Evolutionary conservation across 30 jellyfish, hydroid and myxozoan species (phyloP).

Genomic region (Cassiopea andromeda): DNA sequence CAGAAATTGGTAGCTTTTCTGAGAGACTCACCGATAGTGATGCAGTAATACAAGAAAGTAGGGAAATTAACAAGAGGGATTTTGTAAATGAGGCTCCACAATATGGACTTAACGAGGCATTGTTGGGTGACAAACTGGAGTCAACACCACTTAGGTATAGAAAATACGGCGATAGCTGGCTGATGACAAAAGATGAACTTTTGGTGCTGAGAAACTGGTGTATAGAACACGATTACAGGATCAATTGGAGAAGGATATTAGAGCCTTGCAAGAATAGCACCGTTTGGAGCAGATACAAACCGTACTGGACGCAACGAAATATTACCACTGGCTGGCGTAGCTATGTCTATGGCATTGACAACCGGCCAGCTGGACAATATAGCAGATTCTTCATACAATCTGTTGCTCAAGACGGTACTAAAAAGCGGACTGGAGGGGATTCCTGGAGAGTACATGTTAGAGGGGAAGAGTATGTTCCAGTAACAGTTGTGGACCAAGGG

Average conservation of each 20-base stretch:
- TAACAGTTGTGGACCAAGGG: conserved; percentile 76
- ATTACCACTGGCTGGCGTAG: conserved; percentile 74
- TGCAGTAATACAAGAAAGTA: background rate
- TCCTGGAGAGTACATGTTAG: conserved; percentile 84
- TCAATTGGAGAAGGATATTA: conserved; percentile 66
- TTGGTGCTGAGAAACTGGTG: conserved; percentile 73
- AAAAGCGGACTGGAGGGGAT: conserved; percentile 85
- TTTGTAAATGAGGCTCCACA: background rate
- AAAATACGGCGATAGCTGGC: conserved; percentile 66
- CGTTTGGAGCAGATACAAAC: conserved; percentile 75
- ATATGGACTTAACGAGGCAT: background rate
- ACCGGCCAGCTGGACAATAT: conserved; percentile 88
- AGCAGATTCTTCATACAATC: conserved; percentile 82
- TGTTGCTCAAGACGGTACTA: conserved; percentile 66
- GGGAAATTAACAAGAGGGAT: background rate
- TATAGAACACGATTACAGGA: conserved; percentile 72
- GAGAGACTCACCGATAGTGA: conserved; percentile 14
- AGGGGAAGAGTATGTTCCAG: conserved; percentile 93
- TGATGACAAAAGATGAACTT: conserved; percentile 57
- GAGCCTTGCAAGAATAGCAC: conserved; percentile 69
- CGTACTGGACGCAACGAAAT: conserved; percentile 52
- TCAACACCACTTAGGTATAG: conserved; percentile 46
- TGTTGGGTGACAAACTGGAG: background rate
- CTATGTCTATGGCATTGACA: conserved; percentile 59
- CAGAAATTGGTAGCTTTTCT: conserved; percentile 1